Percentiles rank a stretch among this genome's conserved stretches.
phyloP scores from a whole-genome alignment of 2,113 vertebrate species.

The Tylochromis polylepis region DNA sequence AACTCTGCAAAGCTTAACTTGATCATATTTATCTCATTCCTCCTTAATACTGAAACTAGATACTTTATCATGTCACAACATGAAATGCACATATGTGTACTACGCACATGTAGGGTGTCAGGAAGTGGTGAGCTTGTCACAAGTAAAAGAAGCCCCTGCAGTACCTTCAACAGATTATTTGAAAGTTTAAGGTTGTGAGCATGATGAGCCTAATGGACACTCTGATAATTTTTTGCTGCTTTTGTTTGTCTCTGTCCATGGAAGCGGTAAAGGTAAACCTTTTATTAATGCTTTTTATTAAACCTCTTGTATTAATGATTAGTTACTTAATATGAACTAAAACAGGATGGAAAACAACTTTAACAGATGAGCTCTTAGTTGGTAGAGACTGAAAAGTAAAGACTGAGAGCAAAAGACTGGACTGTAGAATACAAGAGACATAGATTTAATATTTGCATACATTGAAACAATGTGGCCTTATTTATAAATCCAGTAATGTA shows the following conservation, averaged over 20 bases:
- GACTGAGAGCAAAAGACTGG: neutral
- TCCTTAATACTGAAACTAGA: neutral
- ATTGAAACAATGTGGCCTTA: neutral
- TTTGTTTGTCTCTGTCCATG: neutral
- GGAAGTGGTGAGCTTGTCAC: conserved; percentile 26
- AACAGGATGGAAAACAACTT: neutral
- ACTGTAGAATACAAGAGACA: neutral
- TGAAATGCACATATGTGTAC: neutral
- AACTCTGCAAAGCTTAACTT: no score
- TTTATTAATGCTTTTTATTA: neutral
- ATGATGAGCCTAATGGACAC: neutral
- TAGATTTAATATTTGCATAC: neutral
- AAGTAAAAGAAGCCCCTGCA: neutral
- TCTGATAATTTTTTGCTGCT: neutral
- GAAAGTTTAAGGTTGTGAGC: neutral
- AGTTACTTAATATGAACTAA: neutral
- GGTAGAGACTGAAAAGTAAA: neutral
- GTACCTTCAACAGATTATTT: neutral
- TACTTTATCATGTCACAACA: neutral
- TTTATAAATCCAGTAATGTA: no score
- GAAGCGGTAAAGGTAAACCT: neutral
- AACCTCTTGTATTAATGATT: neutral
- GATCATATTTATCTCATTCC: no score
- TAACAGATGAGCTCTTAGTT: neutral
- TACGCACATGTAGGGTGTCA: neutral